Base-by-base conservation (phyloP, 2,888 invertebrate genomes). In the Tachina grossa region DNA sequence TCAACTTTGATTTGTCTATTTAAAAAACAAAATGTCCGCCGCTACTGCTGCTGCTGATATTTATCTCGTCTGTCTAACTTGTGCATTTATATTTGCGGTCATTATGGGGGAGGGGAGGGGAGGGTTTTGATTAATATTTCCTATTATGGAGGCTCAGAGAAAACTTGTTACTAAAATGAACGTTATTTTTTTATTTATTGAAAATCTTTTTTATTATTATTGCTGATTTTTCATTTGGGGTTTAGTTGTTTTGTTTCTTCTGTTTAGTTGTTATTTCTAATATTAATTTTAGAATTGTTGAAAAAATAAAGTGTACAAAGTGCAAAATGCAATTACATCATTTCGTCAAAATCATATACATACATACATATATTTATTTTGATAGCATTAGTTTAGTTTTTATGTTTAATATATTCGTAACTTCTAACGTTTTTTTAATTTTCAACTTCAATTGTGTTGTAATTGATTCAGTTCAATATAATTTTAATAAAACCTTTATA, bases 391-490 rank as follows among this genome's bases (percentile, higher is more conserved):
- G 16, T 59, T 61, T 14, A 49, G 47, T 41, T 41, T 59, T 0
- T 13, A 22, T 59, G 59, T 69, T 22, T 59, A 51, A 75, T 31
- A 31, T 59, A 51, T 78, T 13, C 53, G 61, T 71, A 53, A 66
- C 47, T 66, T 83, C 6, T 31, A 19, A 13, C 9, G 63, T 47
- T 45, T 63, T 45, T 63, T n/a, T 53, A n/a, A 16, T 59, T 31
- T 39, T 57, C 11, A n/a, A 49, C 9, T 16, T 3, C 16, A 53
- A 41, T 11, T 43, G 61, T 13, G 2, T n/a, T 55, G 9, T 43
- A 51, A 88, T 88, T 87, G 87, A 85, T 88, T 86, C 77, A 88
- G 88, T 88, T 89, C 6, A 31, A 31, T 31, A 31, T 31, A 31
- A 31, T 83, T 31, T 31, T 76, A 85, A 59, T 16, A 13, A 41